phyloP scores from a whole-genome alignment of 64 coral and sea anemone genomes.

The Acropora yongei region DNA sequence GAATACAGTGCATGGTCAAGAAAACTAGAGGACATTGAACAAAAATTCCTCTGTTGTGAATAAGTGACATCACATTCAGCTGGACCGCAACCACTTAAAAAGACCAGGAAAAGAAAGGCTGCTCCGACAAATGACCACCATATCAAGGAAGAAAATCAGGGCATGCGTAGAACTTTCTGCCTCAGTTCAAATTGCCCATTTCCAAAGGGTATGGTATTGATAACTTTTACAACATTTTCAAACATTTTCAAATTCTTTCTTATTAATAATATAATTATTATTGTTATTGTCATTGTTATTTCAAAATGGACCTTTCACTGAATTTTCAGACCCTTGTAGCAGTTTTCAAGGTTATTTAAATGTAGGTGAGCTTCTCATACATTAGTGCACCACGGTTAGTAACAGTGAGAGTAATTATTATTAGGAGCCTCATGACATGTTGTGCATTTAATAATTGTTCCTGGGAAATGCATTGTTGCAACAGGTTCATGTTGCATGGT shows the following conservation, averaged over 20 bases:
- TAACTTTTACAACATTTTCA: too few species aligned
- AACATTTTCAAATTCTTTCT: too few species aligned
- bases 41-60: constrained; percentile 14
- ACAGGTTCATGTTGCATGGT: not conserved
- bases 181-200: not conserved
- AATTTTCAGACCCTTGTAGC: too few species aligned
- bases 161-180: not conserved
- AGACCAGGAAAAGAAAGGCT: not conserved
- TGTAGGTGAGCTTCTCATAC: too few species aligned
- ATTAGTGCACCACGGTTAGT: too few species aligned
- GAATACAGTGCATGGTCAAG: too few species aligned
- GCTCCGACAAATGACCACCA: not conserved
- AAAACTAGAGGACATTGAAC: not conserved
- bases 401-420: too few species aligned
- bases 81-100: not conserved
- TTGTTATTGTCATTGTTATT: too few species aligned
- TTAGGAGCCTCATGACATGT: too few species aligned
- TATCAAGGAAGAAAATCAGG: not conserved
- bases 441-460: not conserved
- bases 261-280: too few species aligned
- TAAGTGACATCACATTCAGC: not conserved
- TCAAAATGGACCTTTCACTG: too few species aligned
- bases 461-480: not conserved
- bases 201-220: not conserved
- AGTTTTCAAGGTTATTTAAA: too few species aligned